Base-by-base conservation (phyloP, 2,113 vertebrate genomes). In the Rhea pennata region DNA sequence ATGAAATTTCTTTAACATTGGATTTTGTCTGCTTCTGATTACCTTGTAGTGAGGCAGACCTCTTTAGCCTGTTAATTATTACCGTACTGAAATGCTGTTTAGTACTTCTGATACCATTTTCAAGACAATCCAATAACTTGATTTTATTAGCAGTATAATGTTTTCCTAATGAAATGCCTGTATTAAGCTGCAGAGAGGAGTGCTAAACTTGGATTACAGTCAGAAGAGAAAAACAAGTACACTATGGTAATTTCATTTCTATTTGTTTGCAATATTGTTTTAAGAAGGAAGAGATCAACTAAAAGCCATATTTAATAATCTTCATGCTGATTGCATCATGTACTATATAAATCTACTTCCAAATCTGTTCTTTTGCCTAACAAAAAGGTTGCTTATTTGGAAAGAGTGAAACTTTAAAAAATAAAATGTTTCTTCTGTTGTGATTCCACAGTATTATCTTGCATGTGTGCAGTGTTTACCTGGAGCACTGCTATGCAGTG, bases 201-300 rank as follows among this genome's bases (percentile, higher is more conserved):
- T 79, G 79, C 95, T 95, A 91, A 91, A 93, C 50, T 93, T 92
- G 92, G 87, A 80, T 78, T 97, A 88, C 85, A 94, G 80, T 74
- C 75, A 71, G 74, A 94, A 73, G 51, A 75, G 62, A 94, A 92
- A 74, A 85, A 75, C 53, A 94, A 91, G 75, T 46, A 65, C 44
- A 33, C 51, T n/a, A 54, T 79, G 61, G 77, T 87, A 64, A 69
- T 87, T 88, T 80, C 66, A 23, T 71, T 92, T 26, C 33, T 65
- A 22, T 79, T 67, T 80, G 66, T 83, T 92, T 72, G 58, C 66
- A 75, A 75, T 74, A 87, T 67, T 0, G 0, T 88, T 87, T 76
- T 62, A 29, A 53, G 77, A 66, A 36, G 44, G 48, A 84, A 72
- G 88, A 64, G 36, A 72, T 51, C 24, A 58, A 5, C 76, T 56